Conservation (phyloP, 2,888 invertebrate species). For the Romanomermis culicivorax region DNA sequence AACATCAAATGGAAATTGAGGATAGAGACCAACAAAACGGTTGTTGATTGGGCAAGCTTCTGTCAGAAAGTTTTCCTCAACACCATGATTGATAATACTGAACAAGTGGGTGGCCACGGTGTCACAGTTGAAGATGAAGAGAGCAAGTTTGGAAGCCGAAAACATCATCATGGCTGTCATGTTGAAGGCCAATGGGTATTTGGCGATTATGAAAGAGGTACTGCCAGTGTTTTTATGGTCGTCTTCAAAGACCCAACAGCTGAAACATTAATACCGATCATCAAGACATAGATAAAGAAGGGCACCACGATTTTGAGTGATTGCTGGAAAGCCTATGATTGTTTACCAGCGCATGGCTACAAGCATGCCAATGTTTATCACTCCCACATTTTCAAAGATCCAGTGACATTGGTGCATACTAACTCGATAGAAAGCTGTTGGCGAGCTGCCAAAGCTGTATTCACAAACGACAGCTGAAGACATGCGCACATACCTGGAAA, state of each 20-base stretch:
- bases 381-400: too few species aligned
- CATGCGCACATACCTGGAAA: too few species aligned
- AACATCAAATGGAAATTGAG: not conserved
- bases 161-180: not conserved
- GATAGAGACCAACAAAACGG: not conserved
- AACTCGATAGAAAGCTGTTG: too few species aligned
- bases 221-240: not conserved
- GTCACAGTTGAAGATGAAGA: not conserved
- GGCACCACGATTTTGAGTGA: not conserved
- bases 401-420: too few species aligned
- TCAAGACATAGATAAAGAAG: not conserved
- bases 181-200: not conserved
- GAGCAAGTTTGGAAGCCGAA: not conserved
- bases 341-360: not conserved
- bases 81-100: not conserved
- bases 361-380: not conserved
- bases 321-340: not conserved
- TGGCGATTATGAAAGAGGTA: not conserved
- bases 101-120: not conserved
- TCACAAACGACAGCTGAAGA: too few species aligned
- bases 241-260: not conserved
- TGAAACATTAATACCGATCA: not conserved
- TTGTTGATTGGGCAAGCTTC: not conserved
- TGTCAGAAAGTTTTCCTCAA: not conserved
- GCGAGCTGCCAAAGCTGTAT: too few species aligned